These are phyloP conservation scores for Anagyrus pseudococci DNA, from an alignment of 2,888 invertebrate species.

Conservation along the genomic window DNA sequence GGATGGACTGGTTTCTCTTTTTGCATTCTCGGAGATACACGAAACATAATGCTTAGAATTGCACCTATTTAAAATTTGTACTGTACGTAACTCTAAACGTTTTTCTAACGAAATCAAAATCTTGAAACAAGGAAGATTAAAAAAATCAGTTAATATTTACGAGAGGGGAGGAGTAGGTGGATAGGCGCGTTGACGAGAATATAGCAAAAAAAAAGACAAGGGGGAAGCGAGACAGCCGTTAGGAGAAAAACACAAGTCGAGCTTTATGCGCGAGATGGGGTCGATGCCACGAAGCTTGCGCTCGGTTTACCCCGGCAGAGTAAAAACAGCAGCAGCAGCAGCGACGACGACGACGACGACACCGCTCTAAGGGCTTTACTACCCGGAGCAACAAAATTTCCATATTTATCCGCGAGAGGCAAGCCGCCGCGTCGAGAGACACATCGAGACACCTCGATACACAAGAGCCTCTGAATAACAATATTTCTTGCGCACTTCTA, in stretches of 20 bases:
- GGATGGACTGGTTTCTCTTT: too few species aligned
- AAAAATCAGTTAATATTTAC: too few species aligned
- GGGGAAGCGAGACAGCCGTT: background rate
- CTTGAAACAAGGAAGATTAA: too few species aligned
- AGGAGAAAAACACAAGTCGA: background rate
- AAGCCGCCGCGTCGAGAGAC: conserved; percentile 31
- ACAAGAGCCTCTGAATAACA: conserved; percentile 31
- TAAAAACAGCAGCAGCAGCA: background rate
- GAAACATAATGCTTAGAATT: too few species aligned
- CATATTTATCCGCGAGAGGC: conserved; percentile 55
- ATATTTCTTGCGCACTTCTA: too few species aligned
- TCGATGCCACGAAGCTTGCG: background rate
- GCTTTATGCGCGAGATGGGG: background rate
- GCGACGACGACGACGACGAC: background rate
- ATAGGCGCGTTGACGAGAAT: background rate
- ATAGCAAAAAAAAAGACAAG: background rate
- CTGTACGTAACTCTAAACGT: too few species aligned
- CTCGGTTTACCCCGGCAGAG: background rate
- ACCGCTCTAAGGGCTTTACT: too few species aligned
- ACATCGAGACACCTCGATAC: conserved; percentile 35
- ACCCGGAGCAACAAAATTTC: conserved; percentile 55
- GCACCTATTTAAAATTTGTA: too few species aligned
- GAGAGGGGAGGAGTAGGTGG: too few species aligned
- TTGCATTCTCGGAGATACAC: too few species aligned
- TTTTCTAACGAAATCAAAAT: too few species aligned